Evolutionary conservation across 1,140 invertebrate species (phyloP).

Genomic region (Drosophila willistoni): DNA sequence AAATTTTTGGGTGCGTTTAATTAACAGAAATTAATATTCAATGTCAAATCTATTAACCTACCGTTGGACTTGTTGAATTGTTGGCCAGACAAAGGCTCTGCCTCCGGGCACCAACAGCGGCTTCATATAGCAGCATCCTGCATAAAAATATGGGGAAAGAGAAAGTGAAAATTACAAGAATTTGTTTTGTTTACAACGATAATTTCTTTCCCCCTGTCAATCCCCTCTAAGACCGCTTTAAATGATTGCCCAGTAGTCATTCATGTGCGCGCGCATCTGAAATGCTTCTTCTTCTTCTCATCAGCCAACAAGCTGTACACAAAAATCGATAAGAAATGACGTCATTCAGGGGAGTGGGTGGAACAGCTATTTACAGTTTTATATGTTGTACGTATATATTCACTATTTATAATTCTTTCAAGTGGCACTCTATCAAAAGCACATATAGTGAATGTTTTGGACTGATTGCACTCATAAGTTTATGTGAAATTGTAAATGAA

Average conservation of each 20-base stretch:
- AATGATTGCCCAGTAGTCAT: too few relatives aligned
- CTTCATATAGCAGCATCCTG: conserved; percentile 96
- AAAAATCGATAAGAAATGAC: conserved; percentile 76
- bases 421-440: conserved; percentile 7
- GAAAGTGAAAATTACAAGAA: conserved; percentile 15
- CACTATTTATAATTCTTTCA: conserved; percentile 2
- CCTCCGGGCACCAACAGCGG: conserved; percentile 96
- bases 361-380: conserved; percentile 27
- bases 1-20: conserved; percentile 3
- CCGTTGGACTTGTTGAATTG: conserved; percentile 97
- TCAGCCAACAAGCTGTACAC: conserved; percentile 39
- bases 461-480: neutral
- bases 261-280: conserved; percentile 44
- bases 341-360: conserved; percentile 60
- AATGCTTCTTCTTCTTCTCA: conserved; percentile 21
- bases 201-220: neutral
- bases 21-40: conserved; percentile 8
- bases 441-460: neutral
- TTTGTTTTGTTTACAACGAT: conserved; percentile 56
- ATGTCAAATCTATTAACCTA: conserved; percentile 74
- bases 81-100: conserved; percentile 97
- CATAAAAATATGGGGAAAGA: conserved; percentile 44
- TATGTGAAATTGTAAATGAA: neutral
- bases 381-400: conserved; percentile 24
- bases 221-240: neutral